These are phyloP conservation scores for Eidolon helvum DNA, from an alignment of 2,113 vertebrate species.

Conservation along the genomic window DNA sequence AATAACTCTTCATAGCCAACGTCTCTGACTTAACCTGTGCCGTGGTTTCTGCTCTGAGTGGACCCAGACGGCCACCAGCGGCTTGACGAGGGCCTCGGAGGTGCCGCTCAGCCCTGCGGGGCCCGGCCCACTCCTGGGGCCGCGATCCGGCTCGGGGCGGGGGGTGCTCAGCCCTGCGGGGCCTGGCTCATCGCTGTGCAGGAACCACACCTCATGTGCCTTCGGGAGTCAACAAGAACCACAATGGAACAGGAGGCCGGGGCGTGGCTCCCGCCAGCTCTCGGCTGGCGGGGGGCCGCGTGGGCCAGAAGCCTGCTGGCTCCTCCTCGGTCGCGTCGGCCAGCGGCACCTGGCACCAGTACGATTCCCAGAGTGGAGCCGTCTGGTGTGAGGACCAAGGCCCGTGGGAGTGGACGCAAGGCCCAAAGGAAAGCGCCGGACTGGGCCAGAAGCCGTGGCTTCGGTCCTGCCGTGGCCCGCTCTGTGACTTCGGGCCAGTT, in stretches of 20 bases:
- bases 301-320: background rate
- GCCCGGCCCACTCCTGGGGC: background rate
- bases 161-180: too few relatives aligned
- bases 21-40: background rate
- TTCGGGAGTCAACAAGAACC: conserved; percentile 17
- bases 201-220: background rate
- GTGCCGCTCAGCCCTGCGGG: background rate
- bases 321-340: background rate
- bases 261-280: too few relatives aligned
- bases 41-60: background rate
- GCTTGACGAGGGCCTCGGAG: background rate
- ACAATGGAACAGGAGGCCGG: too few relatives aligned
- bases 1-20: background rate
- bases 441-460: background rate
- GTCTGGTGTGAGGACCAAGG: background rate
- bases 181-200: too few relatives aligned
- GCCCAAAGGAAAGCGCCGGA: background rate
- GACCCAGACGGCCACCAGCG: background rate
- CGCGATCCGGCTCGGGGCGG: background rate
- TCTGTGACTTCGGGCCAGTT: background rate
- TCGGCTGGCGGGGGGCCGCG: background rate
- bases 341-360: background rate
- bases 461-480: background rate
- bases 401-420: background rate
- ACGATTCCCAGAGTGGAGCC: background rate